Conservation (phyloP, 2,113 vertebrate genomes). For the Phrynosoma blainvillii region DNA sequence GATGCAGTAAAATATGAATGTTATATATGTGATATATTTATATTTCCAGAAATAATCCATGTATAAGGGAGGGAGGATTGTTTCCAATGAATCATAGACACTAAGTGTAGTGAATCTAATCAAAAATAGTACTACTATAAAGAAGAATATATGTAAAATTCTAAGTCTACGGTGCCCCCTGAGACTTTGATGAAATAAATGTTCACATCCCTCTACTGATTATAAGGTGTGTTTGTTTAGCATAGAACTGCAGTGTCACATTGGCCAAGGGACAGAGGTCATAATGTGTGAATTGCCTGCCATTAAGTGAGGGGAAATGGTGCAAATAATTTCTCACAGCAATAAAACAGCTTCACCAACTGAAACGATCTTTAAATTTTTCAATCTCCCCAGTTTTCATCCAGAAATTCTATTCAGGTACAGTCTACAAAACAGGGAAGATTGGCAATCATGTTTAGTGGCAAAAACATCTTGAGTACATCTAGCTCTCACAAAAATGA, state of each 20-base stretch:
- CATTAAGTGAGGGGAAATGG: not conserved
- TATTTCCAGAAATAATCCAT: not conserved
- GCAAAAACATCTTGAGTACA: too few relatives aligned
- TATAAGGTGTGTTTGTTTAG: not conserved
- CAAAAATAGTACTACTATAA: not conserved
- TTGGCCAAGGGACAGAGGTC: not conserved
- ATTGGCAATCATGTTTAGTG: not conserved
- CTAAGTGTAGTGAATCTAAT: conserved; percentile 5
- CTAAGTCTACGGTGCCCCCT: not conserved
- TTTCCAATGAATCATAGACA: conserved; percentile 19
- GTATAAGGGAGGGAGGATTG: not conserved
- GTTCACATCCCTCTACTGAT: not conserved
- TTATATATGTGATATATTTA: not conserved
- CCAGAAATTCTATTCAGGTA: not conserved
- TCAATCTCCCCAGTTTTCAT: not conserved
- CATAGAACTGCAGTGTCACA: not conserved
- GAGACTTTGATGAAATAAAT: not conserved
- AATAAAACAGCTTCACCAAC: not conserved
- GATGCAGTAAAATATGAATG: too few relatives aligned
- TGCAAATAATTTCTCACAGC: not conserved
- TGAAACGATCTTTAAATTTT: not conserved
- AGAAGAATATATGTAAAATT: not conserved
- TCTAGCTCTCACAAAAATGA: too few relatives aligned
- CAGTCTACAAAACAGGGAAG: not conserved
- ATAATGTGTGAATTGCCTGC: not conserved